Base-by-base conservation (phyloP, 2,113 vertebrate species). In the Megaptera novaeangliae region DNA sequence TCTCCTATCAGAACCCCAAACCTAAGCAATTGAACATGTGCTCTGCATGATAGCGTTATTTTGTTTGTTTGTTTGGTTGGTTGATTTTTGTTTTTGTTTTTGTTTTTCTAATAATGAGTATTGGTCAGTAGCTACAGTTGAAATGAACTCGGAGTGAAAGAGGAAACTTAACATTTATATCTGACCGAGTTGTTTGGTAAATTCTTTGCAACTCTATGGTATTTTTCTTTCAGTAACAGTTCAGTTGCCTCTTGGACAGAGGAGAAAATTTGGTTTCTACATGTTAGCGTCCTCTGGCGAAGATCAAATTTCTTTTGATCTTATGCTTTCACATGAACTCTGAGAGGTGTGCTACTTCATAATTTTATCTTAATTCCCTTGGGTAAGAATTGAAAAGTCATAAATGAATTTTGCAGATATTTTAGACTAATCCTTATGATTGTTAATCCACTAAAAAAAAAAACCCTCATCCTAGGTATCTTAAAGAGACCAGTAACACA, bases 261-360 rank as follows among this genome's bases (percentile, higher is more conserved):
- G 77, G 71, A 92, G 52, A 63, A 64, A 84, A 72, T 87, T 86
- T 31, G 4, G 13, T 96, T 97, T 95, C 78, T 96, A 34, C 46
- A 34, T 46, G 34, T 89, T 95, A 66, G 29, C 61, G 75, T 95
- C 64, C 25, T 89, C 44, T 78, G 29, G 44, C 74, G 46, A 89
- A 83, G 80, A 83, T 84, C 57, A 84, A 25, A 61, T 94, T 88
- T 90, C 49, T 96, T 97, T 92, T 92, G 80, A 95, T 91, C 49
- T 87, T 96, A 71, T 64, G 29, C 72, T 96, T 96, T 86, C 44
- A 80, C 77, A 46, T 89, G 66, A 89, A 81, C 25, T 52, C 49
- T 52, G 74, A 59, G 83, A 82, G 61, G 29, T 83, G 31, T 93
- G 25, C 75, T 74, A 41, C 82, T 80, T 84, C 44, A 72, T 46